Evolutionary conservation across 2,797 vertebrate species (phyloP).

Genomic region (Vultur gryphus): DNA sequence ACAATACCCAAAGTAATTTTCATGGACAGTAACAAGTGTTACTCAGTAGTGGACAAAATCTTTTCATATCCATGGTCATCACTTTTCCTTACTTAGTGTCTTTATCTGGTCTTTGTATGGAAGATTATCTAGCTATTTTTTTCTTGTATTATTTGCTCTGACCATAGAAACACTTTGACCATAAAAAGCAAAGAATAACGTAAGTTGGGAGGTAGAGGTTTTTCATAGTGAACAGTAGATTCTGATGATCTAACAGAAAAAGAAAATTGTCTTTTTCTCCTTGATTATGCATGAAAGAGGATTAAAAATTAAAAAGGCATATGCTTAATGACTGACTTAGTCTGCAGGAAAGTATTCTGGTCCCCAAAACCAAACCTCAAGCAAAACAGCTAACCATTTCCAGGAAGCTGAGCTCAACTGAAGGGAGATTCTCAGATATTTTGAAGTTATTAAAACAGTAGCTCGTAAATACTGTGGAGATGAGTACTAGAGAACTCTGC

Average conservation of each 20-base stretch:
- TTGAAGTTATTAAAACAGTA: not conserved
- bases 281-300: constrained; percentile 5
- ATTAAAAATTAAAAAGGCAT: not conserved
- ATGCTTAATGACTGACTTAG: not conserved
- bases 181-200: not conserved
- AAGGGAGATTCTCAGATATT: not conserved
- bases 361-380: not conserved
- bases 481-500: not conserved
- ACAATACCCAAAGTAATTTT: not conserved
- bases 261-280: not conserved
- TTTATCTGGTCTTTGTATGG: not conserved
- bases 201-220: not conserved
- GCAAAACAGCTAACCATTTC: not conserved
- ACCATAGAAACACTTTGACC: not conserved
- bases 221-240: not conserved
- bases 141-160: not conserved
- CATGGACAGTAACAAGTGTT: not conserved
- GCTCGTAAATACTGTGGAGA: not conserved
- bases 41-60: not conserved
- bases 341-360: not conserved
- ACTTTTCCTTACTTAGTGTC: not conserved
- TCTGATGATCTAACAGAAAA: not conserved
- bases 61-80: not conserved
- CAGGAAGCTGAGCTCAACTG: constrained; percentile 17
- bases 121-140: not conserved